Evolutionary conservation across 1,140 invertebrate genomes (phyloP).

Genomic region (Leptopilina clavipes): DNA sequence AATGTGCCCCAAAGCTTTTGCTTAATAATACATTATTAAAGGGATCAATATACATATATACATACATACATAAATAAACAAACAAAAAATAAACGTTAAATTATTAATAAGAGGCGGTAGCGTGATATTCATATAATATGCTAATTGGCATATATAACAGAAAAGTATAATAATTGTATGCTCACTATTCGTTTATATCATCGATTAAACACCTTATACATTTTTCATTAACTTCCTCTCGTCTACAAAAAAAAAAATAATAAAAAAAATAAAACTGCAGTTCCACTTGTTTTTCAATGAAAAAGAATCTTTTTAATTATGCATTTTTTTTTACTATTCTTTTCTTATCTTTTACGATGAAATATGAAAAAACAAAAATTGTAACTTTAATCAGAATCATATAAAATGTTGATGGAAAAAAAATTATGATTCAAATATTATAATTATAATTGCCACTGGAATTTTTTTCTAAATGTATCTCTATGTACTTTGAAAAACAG

Average conservation of each 20-base stretch:
- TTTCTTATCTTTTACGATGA: too few relatives aligned
- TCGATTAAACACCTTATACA: neutral
- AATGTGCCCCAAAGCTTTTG: neutral
- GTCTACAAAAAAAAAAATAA: neutral
- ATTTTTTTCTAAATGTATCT: too few relatives aligned
- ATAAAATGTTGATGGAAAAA: too few relatives aligned
- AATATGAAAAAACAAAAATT: too few relatives aligned
- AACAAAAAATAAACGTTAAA: neutral
- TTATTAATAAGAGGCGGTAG: neutral
- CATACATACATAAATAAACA: too few relatives aligned
- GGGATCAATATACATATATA: neutral
- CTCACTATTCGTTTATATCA: neutral
- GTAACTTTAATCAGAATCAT: too few relatives aligned
- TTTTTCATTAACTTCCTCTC: slow-evolving; percentile 16
- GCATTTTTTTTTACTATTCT: too few relatives aligned
- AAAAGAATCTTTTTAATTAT: too few relatives aligned
- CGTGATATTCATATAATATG: slow-evolving; percentile 15
- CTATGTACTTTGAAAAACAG: too few relatives aligned
- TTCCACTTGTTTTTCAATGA: neutral
- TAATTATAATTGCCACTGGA: too few relatives aligned
- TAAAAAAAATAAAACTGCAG: neutral
- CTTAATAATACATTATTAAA: slow-evolving; percentile 1
- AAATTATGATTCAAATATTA: too few relatives aligned
- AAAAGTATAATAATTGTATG: neutral
- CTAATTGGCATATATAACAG: neutral